A percentile compares a stretch with the other conserved stretches of the same genome.
These are phyloP conservation scores for Paracentrotus lividus DNA, from an alignment of 53 echinoderm and acorn worm species.

Conservation along the genomic window DNA sequence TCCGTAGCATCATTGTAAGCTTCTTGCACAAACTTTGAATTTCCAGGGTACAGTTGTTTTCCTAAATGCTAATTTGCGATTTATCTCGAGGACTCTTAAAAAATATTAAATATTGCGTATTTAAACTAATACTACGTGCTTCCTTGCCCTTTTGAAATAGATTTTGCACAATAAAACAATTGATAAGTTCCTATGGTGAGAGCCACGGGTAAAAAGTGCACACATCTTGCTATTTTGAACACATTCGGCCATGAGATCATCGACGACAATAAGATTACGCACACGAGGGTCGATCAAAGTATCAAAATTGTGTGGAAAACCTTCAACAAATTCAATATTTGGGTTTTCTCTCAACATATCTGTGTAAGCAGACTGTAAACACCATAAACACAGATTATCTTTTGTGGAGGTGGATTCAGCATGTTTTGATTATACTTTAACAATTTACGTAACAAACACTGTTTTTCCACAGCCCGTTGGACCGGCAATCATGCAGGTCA, in stretches of 20 bases:
- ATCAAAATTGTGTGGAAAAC: slow-evolving; percentile 68
- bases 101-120: slow-evolving; percentile 71
- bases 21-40: neutral
- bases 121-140: slow-evolving; percentile 66
- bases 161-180: slow-evolving; percentile 75
- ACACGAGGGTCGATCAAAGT: slow-evolving; percentile 51
- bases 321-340: slow-evolving; percentile 74
- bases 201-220: slow-evolving; percentile 68
- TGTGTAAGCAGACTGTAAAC: slow-evolving; percentile 66
- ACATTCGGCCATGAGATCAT: slow-evolving; percentile 75
- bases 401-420: slow-evolving; percentile 58
- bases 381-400: slow-evolving; percentile 77
- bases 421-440: slow-evolving; percentile 46
- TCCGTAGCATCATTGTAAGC: slow-evolving; percentile 54
- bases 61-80: slow-evolving; percentile 59
- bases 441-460: slow-evolving; percentile 63
- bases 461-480: slow-evolving; percentile 72
- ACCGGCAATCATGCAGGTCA: slow-evolving; percentile 61
- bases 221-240: slow-evolving; percentile 59
- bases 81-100: slow-evolving; percentile 73
- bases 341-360: slow-evolving; percentile 63
- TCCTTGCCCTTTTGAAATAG: slow-evolving; percentile 69
- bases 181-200: slow-evolving; percentile 75
- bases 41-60: slow-evolving; percentile 50
- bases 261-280: slow-evolving; percentile 69